Evolutionary conservation across 2,888 invertebrate genomes (phyloP).

Genomic region (Plebejus anna): DNA sequence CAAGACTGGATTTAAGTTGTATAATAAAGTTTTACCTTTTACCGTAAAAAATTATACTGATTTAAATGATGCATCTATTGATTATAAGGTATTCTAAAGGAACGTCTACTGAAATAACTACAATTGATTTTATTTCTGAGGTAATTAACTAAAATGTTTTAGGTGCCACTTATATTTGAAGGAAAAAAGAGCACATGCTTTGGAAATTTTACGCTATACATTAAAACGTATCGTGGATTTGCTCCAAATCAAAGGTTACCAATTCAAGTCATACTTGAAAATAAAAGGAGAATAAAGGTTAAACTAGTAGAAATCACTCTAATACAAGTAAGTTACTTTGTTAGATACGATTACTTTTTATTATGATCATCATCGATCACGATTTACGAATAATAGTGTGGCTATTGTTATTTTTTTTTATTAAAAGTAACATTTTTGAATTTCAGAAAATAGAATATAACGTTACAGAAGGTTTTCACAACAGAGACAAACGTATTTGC

Average conservation of each 20-base stretch:
- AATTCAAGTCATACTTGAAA: slow-evolving; percentile 55
- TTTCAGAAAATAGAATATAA: slow-evolving; percentile 62
- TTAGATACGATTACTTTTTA: neutral
- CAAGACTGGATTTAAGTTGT: slow-evolving; percentile 45
- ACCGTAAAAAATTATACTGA: slow-evolving; percentile 55
- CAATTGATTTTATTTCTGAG: neutral
- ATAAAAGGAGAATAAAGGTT: slow-evolving; percentile 54
- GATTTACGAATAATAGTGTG: no score
- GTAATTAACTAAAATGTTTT: slow-evolving; percentile 32
- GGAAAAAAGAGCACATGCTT: slow-evolving; percentile 52
- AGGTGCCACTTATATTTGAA: slow-evolving; percentile 54
- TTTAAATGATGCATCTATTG: slow-evolving; percentile 50
- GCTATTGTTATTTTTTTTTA: neutral
- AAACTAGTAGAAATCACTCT: slow-evolving; percentile 47
- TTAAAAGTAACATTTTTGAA: slow-evolving; percentile 12
- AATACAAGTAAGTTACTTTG: slow-evolving; percentile 51
- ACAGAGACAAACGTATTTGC: slow-evolving; percentile 53
- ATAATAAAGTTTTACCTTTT: slow-evolving; percentile 47
- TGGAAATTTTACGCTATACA: slow-evolving; percentile 46
- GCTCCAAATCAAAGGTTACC: slow-evolving; percentile 57
- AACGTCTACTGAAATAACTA: neutral
- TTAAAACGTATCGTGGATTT: slow-evolving; percentile 60
- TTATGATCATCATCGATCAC: no score
- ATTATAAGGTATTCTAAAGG: slow-evolving; percentile 48
- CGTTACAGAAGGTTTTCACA: slow-evolving; percentile 54